phyloP scores from a whole-genome alignment of 2,888 invertebrate genomes.

The Magallana nippona region DNA sequence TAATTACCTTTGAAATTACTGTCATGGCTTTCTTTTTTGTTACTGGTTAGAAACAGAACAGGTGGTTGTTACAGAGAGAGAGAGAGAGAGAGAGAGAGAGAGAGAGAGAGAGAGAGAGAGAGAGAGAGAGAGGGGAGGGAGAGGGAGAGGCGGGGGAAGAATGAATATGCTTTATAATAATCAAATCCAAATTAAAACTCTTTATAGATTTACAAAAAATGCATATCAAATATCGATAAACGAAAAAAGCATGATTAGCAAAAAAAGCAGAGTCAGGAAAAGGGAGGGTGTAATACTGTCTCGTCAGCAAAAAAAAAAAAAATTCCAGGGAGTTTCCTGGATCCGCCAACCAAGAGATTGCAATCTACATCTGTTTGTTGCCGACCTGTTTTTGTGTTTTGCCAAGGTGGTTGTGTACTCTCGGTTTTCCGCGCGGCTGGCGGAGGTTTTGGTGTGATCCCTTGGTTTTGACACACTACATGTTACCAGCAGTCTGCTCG shows the following conservation, averaged over 20 bases:
- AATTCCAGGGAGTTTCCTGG: background rate
- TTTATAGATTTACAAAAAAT: too few species aligned
- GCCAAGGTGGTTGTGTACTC: slow-evolving; percentile 43
- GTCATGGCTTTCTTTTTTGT: background rate
- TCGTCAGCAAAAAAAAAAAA: background rate
- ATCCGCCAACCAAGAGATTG: background rate
- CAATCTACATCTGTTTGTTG: slow-evolving; percentile 28
- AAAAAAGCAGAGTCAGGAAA: background rate
- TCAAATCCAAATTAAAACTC: background rate
- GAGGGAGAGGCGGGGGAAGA: too few species aligned
- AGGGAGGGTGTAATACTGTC: background rate
- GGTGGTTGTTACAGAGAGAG: background rate
- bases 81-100: background rate
- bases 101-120: background rate
- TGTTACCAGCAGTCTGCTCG: slow-evolving; percentile 47
- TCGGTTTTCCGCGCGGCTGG: slow-evolving; percentile 45
- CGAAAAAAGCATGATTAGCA: background rate
- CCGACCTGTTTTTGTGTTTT: slow-evolving; percentile 13
- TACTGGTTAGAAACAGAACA: background rate
- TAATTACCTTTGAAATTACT: slow-evolving; percentile 34
- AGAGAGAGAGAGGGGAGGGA: slow-evolving; percentile 35
- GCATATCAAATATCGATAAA: background rate
- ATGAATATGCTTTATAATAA: background rate
- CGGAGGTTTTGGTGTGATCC: slow-evolving; percentile 44
- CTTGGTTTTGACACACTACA: slow-evolving; percentile 52